phyloP scores from a whole-genome alignment of 2,797 vertebrate species.

The Clarias laeviceps region DNA sequence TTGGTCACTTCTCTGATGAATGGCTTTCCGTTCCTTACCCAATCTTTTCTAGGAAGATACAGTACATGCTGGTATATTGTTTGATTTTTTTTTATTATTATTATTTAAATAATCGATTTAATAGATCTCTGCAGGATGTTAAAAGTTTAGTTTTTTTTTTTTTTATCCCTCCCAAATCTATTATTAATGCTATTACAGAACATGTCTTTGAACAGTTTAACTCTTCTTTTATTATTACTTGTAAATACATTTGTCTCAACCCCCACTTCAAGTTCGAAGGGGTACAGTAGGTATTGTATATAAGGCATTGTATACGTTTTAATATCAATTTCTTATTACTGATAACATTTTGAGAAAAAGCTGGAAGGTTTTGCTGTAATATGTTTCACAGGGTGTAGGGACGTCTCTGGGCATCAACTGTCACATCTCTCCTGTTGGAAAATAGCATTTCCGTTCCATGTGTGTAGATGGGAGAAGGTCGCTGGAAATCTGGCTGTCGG shows the following conservation, averaged over 20 bases:
- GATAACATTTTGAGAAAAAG: not conserved
- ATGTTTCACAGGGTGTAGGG: not conserved
- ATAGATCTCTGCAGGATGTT: not conserved
- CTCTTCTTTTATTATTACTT: not conserved
- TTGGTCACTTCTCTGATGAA: not conserved
- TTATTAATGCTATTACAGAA: not conserved
- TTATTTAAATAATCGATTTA: not conserved
- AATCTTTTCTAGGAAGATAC: not conserved
- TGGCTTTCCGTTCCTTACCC: not conserved
- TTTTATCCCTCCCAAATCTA: not conserved
- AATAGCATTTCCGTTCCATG: constrained; percentile 29
- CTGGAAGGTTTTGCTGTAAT: not conserved
- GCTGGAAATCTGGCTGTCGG: constrained; percentile 8
- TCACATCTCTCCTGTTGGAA: constrained; percentile 26
- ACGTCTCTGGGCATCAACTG: not conserved
- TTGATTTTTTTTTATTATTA: not conserved
- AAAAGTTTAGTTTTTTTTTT: not conserved
- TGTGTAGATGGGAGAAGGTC: constrained; percentile 45
- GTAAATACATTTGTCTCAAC: not conserved
- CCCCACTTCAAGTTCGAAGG: not conserved
- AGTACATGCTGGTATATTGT: not conserved
- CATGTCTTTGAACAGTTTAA: not conserved
- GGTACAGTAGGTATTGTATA: not conserved
- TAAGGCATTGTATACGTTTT: not conserved
- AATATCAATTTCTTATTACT: not conserved